Conservation (phyloP, 1,140 invertebrate genomes). For the Caenorhabditis elegans region WBcel235 BX284602.5:5142001-5142500, state of each 20-base stretch:
- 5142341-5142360: not conserved
- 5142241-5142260: not conserved
- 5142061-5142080: conserved; percentile 30
- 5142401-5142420: no score
- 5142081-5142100: conserved; percentile 8
- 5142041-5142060: conserved; percentile 12
- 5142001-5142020: conserved; percentile 27
- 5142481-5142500: no score
- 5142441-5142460: no score
- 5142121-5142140: not conserved
- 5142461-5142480: no score
- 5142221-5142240: not conserved
- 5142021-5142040: not conserved
- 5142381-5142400: not conserved
- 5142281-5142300: no score
- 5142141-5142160: conserved; percentile 13
- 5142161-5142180: conserved; percentile 1
- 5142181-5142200: not conserved
- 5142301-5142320: not conserved
- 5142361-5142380: no score
- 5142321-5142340: not conserved
- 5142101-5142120: not conserved
- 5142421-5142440: not conserved
- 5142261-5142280: not conserved
- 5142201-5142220: not conserved